Conservation (phyloP, 2,888 invertebrate genomes). For the Napeogenes inachia region DNA sequence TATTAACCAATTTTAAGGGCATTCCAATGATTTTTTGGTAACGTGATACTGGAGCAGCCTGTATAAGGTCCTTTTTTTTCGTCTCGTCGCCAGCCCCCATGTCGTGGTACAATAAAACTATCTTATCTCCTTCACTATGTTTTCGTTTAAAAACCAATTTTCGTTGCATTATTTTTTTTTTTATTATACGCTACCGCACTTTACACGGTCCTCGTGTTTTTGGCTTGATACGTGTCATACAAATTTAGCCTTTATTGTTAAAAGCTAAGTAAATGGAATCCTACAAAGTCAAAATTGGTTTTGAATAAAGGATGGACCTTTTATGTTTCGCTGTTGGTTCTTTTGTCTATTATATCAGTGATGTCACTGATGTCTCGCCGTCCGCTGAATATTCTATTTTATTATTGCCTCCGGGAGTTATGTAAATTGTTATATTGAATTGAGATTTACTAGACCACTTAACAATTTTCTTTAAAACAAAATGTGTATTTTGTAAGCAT, state of each 20-base stretch:
- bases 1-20: constrained; percentile 24
- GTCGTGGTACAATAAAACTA: constrained; percentile 59
- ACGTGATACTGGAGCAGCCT: constrained; percentile 39
- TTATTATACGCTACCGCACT: constrained; percentile 48
- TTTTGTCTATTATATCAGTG: constrained; percentile 37
- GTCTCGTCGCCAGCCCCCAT: constrained; percentile 58
- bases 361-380: constrained; percentile 33
- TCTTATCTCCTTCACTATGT: constrained; percentile 62
- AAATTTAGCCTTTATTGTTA: constrained; percentile 33
- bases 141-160: constrained; percentile 62
- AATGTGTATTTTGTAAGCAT: constrained; percentile 6
- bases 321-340: constrained; percentile 40
- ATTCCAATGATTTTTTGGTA: constrained; percentile 34
- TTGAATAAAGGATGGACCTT: constrained; percentile 36
- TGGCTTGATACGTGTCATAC: constrained; percentile 19
- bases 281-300: constrained; percentile 28
- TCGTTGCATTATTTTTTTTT: constrained; percentile 54
- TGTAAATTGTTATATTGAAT: constrained; percentile 13
- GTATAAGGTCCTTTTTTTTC: constrained; percentile 39
- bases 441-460: constrained; percentile 7
- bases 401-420: constrained; percentile 14
- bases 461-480: constrained; percentile 4
- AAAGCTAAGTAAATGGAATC: constrained; percentile 29
- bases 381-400: constrained; percentile 29
- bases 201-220: constrained; percentile 25